Evolutionary conservation across 1,140 invertebrate species (phyloP).

Genomic region (Nylanderia fulva): DNA sequence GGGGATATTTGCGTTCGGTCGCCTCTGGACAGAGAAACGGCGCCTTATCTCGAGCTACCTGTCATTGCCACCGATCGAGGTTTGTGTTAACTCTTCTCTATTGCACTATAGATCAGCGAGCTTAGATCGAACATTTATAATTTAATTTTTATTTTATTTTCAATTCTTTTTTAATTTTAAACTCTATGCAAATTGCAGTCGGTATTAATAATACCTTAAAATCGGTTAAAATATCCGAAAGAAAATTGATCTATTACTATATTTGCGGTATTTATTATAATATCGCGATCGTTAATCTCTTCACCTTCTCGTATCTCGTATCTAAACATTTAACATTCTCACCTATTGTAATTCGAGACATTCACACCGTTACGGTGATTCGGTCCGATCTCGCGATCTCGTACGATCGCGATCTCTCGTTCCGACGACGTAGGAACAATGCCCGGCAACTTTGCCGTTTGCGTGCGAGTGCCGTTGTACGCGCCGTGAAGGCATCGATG

Average conservation of each 20-base stretch:
- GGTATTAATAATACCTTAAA: not conserved
- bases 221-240: not conserved
- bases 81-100: slow-evolving; percentile 84
- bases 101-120: not conserved
- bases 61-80: slow-evolving; percentile 98
- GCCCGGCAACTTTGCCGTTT: slow-evolving; percentile 9
- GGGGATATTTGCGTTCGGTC: slow-evolving; percentile 96
- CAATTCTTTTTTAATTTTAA: no score
- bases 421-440: slow-evolving; percentile 41
- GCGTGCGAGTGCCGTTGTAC: slow-evolving; percentile 19
- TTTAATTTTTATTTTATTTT: no score
- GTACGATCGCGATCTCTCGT: slow-evolving; percentile 40
- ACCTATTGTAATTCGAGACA: slow-evolving; percentile 18
- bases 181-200: not conserved
- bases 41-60: slow-evolving; percentile 95
- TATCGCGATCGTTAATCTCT: not conserved
- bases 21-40: slow-evolving; percentile 94
- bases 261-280: not conserved
- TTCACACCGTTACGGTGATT: slow-evolving; percentile 14
- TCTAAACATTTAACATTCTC: slow-evolving; percentile 5
- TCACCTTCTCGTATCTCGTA: not conserved
- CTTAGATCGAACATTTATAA: no score
- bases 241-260: not conserved
- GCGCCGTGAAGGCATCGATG: slow-evolving; percentile 37
- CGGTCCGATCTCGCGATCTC: slow-evolving; percentile 33